Conservation (phyloP, 2,888 invertebrate species). For the Ommatoiulus sabulosus region DNA sequence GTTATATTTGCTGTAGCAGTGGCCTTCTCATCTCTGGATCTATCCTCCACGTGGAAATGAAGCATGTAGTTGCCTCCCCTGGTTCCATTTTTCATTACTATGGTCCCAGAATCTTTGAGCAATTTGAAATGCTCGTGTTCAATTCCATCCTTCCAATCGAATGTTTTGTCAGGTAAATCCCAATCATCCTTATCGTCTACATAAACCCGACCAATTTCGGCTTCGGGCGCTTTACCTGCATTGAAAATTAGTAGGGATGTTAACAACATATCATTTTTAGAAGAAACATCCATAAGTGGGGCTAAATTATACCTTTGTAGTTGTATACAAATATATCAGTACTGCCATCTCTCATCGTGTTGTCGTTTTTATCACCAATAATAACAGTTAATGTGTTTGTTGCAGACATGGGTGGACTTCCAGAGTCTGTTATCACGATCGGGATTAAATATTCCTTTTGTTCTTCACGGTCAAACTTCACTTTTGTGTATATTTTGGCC, state of each 20-base stretch:
- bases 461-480: constrained; percentile 86
- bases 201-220: constrained; percentile 90
- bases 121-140: constrained; percentile 78
- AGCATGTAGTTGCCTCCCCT: constrained; percentile 81
- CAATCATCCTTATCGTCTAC: constrained; percentile 97
- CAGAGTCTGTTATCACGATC: constrained; percentile 89
- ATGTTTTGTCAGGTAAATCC: constrained; percentile 93
- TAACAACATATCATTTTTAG: neutral
- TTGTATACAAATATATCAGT: constrained; percentile 95
- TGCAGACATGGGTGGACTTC: constrained; percentile 78
- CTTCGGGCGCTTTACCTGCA: constrained; percentile 72
- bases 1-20: constrained; percentile 87
- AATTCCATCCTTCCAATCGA: constrained; percentile 75
- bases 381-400: constrained; percentile 87
- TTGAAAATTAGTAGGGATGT: neutral
- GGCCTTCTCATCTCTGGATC: constrained; percentile 71
- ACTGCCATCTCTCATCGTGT: constrained; percentile 85
- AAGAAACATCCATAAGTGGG: neutral
- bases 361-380: constrained; percentile 95
- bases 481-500: constrained; percentile 77
- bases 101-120: constrained; percentile 83
- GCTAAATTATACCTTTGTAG: constrained; percentile 76
- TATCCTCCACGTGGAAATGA: constrained; percentile 73
- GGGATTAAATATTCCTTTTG: constrained; percentile 89
- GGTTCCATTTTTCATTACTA: constrained; percentile 84